These are phyloP conservation scores for Lochmaea capreae DNA, from an alignment of 2,888 invertebrate genomes.

Conservation along the genomic window DNA sequence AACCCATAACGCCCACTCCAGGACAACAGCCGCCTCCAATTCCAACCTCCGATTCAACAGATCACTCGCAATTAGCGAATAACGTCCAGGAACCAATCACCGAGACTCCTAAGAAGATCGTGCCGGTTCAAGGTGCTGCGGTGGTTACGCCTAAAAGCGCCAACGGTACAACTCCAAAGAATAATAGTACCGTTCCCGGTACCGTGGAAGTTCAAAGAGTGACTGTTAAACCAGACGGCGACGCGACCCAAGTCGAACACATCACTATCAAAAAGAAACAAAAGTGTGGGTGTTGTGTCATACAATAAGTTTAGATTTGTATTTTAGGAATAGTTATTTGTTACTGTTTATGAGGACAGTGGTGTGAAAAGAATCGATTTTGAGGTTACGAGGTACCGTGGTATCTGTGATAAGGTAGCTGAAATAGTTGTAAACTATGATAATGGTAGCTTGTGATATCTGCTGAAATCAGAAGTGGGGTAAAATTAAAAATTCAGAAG, in stretches of 20 bases:
- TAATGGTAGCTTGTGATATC: slow-evolving; percentile 15
- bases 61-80: slow-evolving; percentile 46
- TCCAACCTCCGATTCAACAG: slow-evolving; percentile 68
- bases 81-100: slow-evolving; percentile 52
- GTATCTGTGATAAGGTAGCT: slow-evolving; percentile 43
- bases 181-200: slow-evolving; percentile 65
- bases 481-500: too few relatives aligned
- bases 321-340: slow-evolving; percentile 25
- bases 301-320: slow-evolving; percentile 74
- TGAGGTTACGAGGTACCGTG: slow-evolving; percentile 27
- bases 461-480: neutral
- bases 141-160: slow-evolving; percentile 58
- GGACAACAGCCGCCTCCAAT: slow-evolving; percentile 68
- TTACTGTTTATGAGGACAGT: slow-evolving; percentile 24
- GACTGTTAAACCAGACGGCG: slow-evolving; percentile 76
- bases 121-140: slow-evolving; percentile 63
- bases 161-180: slow-evolving; percentile 59
- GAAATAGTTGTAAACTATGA: neutral
- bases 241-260: slow-evolving; percentile 85
- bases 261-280: slow-evolving; percentile 95
- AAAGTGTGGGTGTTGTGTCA: slow-evolving; percentile 94
- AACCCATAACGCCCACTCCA: slow-evolving; percentile 83
- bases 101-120: slow-evolving; percentile 55
- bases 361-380: slow-evolving; percentile 28
- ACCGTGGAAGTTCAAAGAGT: slow-evolving; percentile 79